phyloP scores from a whole-genome alignment of 1,140 invertebrate genomes.

The Drosophila lowei region DNA sequence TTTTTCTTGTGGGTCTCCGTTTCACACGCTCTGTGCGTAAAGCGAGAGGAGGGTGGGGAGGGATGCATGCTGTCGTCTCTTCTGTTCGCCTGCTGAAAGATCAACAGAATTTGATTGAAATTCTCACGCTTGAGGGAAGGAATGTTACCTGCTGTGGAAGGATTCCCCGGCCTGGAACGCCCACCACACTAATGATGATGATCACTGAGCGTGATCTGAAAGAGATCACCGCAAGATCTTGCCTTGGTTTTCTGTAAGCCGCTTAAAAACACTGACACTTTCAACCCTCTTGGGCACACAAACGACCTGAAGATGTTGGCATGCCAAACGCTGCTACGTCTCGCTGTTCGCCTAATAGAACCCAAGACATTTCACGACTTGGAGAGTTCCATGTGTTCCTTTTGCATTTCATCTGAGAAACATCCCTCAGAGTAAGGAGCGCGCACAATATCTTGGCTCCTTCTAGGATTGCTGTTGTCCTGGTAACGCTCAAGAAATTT shows the following conservation, averaged over 20 bases:
- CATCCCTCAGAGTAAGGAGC: constrained; percentile 20
- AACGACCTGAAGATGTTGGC: background rate
- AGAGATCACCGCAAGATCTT: background rate
- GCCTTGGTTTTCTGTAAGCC: constrained; percentile 41
- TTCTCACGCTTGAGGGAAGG: constrained; percentile 49
- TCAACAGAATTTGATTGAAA: constrained; percentile 55
- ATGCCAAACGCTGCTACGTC: background rate
- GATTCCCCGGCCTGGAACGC: constrained; percentile 31
- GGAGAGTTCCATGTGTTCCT: constrained; percentile 2
- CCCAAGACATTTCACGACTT: constrained; percentile 18
- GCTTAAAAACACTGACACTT: constrained; percentile 37
- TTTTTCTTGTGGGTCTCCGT: constrained; percentile 36
- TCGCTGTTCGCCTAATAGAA: constrained; percentile 24
- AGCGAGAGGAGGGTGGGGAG: background rate
- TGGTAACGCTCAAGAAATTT: constrained; percentile 44
- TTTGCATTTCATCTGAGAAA: background rate
- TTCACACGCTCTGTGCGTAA: constrained; percentile 57
- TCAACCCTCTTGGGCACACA: constrained; percentile 46
- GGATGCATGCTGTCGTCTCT: constrained; percentile 23
- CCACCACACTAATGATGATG: constrained; percentile 25
- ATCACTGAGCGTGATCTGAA: background rate
- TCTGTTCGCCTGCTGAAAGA: constrained; percentile 53
- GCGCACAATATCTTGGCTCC: constrained; percentile 22
- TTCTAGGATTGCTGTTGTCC: constrained; percentile 38
- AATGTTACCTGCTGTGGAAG: constrained; percentile 52